Evolutionary conservation across 2,797 vertebrate genomes (phyloP), one percentile per base, ranked within the genome.

Genomic region (Stomatorhinus walkeri): DNA sequence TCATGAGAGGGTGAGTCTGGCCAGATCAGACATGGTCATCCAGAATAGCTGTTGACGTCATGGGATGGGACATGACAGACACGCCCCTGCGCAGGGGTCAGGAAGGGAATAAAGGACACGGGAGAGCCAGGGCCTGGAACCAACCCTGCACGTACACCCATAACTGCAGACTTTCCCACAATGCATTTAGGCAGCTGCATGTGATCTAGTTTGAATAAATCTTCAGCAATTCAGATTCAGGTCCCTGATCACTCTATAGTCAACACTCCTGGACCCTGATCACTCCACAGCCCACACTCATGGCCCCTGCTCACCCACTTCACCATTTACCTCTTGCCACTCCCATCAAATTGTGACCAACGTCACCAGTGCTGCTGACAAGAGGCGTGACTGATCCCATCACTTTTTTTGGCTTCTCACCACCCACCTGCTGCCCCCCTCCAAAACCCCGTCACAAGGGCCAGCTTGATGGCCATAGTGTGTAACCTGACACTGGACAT

Each of bases 401-500:
- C 28, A 40, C 72, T 79, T 79, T 79, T 76, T 79, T 79, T 79
- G 72, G 72, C 36, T 79, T n/a, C 72, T 19, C 16, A 43, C 14
- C 72, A 43, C 72, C 72, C 72, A 43, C 72, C 72, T 43, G 72
- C 16, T 19, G 36, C 14, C 5, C 10, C n/a, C 54, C 19, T 19
- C 19, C 54, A 5, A 22, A 56, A 68, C 28, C 16, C 10, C 72
- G 0, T 79, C 72, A 79, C 72, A 40, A 43, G 72, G 72, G 72
- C 16, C 32, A 40, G 19, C 72, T 79, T 79, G 72, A 43, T 40
- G 7, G 40, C 72, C 40, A 40, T 14, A 19, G 72, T 43, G 40
- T 79, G 72, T 79, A 79, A 79, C 72, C 72, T 43, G 36, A 79
- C 36, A 46, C 72, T 79, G 72, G 72, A 79, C n/a, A 46, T 79